A percentile compares a stretch with the other conserved stretches of the same genome.
Evolutionary conservation across 2,797 vertebrate species (phyloP).

Genomic region (Periparus ater): DNA sequence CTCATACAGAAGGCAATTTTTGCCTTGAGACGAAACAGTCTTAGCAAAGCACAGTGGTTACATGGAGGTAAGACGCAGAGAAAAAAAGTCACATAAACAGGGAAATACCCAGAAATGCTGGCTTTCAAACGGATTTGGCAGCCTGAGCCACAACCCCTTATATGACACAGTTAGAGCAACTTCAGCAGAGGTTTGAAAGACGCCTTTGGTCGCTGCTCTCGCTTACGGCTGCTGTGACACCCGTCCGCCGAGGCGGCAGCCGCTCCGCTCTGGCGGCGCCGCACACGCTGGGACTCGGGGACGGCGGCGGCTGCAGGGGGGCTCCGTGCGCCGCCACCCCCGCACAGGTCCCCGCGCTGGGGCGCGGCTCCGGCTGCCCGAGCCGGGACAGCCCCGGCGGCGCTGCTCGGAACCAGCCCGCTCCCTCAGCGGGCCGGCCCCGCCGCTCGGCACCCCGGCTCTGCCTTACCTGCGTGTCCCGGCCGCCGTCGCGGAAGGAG

Average conservation of each 20-base stretch:
- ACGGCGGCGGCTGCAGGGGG: background rate
- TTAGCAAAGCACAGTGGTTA: background rate
- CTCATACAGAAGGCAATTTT: background rate
- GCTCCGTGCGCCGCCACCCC: background rate
- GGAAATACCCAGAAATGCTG: fast-evolving
- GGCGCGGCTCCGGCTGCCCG: background rate
- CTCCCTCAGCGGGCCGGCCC: background rate
- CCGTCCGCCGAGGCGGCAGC: fast-evolving
- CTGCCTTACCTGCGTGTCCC: background rate
- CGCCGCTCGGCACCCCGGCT: background rate
- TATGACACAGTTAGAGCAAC: fast-evolving
- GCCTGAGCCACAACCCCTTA: background rate
- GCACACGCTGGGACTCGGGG: fast-evolving
- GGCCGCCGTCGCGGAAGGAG: background rate
- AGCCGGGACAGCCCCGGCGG: background rate
- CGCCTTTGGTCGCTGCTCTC: fast-evolving
- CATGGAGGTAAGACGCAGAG: fast-evolving
- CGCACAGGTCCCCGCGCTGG: background rate
- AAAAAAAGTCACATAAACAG: background rate
- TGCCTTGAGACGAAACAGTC: background rate
- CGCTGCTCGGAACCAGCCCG: too few species aligned
- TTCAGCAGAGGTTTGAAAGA: background rate
- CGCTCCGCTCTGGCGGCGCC: fast-evolving
- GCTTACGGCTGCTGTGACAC: background rate
- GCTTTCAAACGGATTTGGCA: background rate